Base-by-base conservation (phyloP, 2,797 vertebrate species). In the Ptychadena robeensis region DNA sequence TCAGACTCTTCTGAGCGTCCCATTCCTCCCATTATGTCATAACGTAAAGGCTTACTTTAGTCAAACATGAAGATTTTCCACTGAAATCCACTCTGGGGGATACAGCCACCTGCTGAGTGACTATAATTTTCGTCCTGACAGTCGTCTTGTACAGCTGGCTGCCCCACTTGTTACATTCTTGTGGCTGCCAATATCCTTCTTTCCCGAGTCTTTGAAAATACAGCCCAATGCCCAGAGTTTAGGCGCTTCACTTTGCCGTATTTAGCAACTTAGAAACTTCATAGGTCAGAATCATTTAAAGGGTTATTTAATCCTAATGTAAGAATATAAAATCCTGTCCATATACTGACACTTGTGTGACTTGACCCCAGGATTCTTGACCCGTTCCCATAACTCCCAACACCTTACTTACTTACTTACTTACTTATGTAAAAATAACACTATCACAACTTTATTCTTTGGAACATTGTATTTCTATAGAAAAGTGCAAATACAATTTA, bases 21-120 rank as follows among this genome's bases (percentile, higher is more conserved):
- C 34, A 9, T 70, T 70, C 4, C 27, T 27, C 37, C 68, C 59
- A 61, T 61, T 61, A 61, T 28, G 59, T 61, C 59, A 61, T 61
- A 61, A 61, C 25, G 2, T 61, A 25, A 61, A 61, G 25, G 25
- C 27, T 25, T 9, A 28, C 59, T 61, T 28, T 9, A 61, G 59
- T 61, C 59, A 61, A 61, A 61, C 59, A 61, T 25, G 27, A 61
- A 25, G 11, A 28, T 28, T 61, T 61, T 28, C 44, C 44, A 53
- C 18, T 53, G 44, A 53, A 53, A 53, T 53, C 22, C 15, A 53
- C 44, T 53, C 44, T 3, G 3, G n/a, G 44, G 44, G 44, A 53
- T n/a, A 7, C 25, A 61, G 59, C 59, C 27, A 61, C n/a, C 59
- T 61, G 27, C 9, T 9, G 27, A 28, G 59, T 3, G 59, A 28